A percentile compares a stretch with the other conserved stretches of the same genome.
Conservation (phyloP, 2,888 invertebrate genomes). For the Atethmia centrago region DNA sequence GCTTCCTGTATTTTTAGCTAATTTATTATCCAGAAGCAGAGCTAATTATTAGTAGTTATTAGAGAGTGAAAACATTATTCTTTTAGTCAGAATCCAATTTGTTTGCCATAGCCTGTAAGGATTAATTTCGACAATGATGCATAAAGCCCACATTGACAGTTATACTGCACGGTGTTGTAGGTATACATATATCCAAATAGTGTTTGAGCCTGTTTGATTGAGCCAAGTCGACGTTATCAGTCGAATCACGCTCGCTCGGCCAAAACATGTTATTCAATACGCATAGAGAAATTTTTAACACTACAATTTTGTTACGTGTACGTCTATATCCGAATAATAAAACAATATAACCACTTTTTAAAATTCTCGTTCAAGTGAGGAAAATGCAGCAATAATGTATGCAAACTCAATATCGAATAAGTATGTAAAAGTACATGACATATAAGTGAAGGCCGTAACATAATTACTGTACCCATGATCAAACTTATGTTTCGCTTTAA, state of each 20-base stretch:
- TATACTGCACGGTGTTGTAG: neutral
- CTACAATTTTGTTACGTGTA: constrained; percentile 24
- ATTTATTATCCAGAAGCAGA: no score
- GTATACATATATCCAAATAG: neutral
- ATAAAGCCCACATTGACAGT: neutral
- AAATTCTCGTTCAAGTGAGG: neutral
- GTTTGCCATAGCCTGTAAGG: neutral
- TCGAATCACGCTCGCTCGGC: constrained; percentile 13
- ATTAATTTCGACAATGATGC: no score
- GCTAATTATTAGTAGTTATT: neutral
- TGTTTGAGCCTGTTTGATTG: neutral
- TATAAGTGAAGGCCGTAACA: neutral
- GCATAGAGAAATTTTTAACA: constrained; percentile 17
- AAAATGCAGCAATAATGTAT: constrained; percentile 16
- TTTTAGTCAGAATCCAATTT: neutral
- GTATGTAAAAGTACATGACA: neutral
- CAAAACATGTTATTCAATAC: constrained; percentile 35
- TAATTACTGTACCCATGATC: neutral
- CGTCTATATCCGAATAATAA: neutral
- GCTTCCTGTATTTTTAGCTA: no score
- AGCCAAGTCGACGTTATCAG: constrained; percentile 2
- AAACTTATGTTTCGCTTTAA: neutral
- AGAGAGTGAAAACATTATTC: neutral
- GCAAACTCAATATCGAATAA: neutral
- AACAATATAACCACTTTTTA: constrained; percentile 30